Evolutionary conservation across 53 echinoderm and acorn worm genomes (phyloP).

Genomic region (Temnopleurus reevesii): DNA sequence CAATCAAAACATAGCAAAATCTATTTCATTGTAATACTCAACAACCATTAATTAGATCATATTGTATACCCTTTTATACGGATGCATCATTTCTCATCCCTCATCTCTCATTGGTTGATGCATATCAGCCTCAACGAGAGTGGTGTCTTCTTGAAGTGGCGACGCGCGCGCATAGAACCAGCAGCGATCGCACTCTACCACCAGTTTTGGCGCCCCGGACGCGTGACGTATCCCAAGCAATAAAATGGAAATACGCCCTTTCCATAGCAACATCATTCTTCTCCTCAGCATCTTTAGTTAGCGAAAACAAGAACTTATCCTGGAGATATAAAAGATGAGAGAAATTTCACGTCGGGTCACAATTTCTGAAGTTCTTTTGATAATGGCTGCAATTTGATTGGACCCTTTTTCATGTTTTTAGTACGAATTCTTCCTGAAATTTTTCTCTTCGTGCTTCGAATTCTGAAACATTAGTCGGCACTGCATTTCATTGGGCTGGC

Average conservation of each 20-base stretch:
- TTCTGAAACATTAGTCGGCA: no score
- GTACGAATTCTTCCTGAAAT: not conserved
- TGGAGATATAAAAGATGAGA: not conserved
- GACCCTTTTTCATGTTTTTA: not conserved
- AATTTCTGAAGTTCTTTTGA: not conserved
- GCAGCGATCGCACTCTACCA: not conserved
- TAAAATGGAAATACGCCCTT: not conserved
- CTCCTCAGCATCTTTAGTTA: not conserved
- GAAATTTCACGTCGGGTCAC: not conserved
- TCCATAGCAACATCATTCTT: not conserved
- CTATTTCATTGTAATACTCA: not conserved
- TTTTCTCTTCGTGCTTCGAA: not conserved
- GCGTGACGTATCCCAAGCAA: not conserved
- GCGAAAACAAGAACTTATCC: no score
- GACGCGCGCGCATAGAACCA: constrained; percentile 11
- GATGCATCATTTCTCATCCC: no score
- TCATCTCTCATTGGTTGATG: constrained; percentile 12
- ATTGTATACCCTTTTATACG: not conserved
- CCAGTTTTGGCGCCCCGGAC: not conserved
- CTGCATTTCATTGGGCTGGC: not conserved
- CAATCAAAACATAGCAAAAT: not conserved
- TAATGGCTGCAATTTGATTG: not conserved
- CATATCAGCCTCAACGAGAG: not conserved
- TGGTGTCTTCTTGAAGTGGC: not conserved
- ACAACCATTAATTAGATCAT: not conserved